Conservation (phyloP, 2,797 vertebrate species). For the Pangasius djambal region DNA sequence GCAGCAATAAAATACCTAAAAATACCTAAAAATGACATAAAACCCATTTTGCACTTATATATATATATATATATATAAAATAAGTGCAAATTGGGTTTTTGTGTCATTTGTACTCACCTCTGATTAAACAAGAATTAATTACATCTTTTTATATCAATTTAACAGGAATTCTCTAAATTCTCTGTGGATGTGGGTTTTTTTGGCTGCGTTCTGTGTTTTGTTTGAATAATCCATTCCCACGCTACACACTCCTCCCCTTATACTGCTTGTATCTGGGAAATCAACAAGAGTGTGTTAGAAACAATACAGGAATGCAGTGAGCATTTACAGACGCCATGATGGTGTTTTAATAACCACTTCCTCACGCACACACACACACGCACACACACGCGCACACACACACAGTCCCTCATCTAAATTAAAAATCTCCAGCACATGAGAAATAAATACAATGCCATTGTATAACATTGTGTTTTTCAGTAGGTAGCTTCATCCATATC, state of each 20-base stretch:
- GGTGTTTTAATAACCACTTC: not conserved
- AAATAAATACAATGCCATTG: not conserved
- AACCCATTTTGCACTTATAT: too few relatives aligned
- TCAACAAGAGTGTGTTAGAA: not conserved
- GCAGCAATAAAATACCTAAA: not conserved
- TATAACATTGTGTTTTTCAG: slow-evolving; percentile 64
- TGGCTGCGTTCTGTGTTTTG: not conserved
- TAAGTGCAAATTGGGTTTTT: not conserved
- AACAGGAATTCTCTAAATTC: not conserved
- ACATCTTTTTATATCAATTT: not conserved
- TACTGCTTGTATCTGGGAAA: not conserved
- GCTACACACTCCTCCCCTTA: not conserved
- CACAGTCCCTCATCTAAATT: not conserved
- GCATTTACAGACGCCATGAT: not conserved
- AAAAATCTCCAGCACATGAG: not conserved
- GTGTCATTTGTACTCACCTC: not conserved
- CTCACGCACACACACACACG: not conserved
- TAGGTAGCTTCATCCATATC: slow-evolving; percentile 90
- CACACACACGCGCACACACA: not conserved
- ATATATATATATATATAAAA: not conserved
- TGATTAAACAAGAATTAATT: not conserved
- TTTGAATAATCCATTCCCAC: not conserved
- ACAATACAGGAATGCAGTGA: not conserved
- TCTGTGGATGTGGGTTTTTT: not conserved
- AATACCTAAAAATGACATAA: too few relatives aligned